phyloP scores from a whole-genome alignment of 2,113 vertebrate species.

The Ictidomys tridecemlineatus region DNA sequence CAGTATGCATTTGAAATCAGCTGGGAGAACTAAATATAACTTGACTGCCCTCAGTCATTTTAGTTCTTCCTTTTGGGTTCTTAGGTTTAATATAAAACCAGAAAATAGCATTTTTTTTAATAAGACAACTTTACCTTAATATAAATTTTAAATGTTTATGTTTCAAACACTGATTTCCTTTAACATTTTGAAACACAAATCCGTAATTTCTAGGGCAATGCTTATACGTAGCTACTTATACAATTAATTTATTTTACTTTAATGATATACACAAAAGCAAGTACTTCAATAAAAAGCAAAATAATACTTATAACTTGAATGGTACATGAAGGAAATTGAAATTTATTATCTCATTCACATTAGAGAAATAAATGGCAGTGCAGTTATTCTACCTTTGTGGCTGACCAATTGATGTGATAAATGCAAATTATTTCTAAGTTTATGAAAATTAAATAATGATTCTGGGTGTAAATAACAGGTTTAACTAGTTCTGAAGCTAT shows the following conservation, averaged over 20 bases:
- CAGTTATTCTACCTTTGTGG: slow-evolving; percentile 10
- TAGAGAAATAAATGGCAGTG: neutral
- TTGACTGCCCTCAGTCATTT: neutral
- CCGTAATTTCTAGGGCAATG: neutral
- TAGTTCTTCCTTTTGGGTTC: neutral
- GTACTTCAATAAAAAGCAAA: slow-evolving; percentile 46
- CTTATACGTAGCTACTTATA: neutral
- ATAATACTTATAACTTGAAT: neutral
- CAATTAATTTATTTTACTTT: neutral
- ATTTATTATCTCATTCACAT: neutral
- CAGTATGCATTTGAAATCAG: slow-evolving; percentile 64
- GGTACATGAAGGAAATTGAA: neutral
- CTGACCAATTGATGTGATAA: neutral
- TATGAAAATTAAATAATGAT: neutral
- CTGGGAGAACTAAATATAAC: slow-evolving; percentile 7
- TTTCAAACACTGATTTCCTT: slow-evolving; percentile 24
- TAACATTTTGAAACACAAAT: slow-evolving; percentile 51
- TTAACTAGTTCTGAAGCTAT: neutral
- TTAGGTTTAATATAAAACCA: neutral
- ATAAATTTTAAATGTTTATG: neutral
- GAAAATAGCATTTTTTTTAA: neutral
- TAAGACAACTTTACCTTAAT: neutral
- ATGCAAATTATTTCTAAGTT: neutral
- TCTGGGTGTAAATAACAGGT: neutral
- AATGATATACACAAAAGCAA: neutral